Conservation (phyloP, 2,888 invertebrate species). For the Tanypteryx hageni region DNA sequence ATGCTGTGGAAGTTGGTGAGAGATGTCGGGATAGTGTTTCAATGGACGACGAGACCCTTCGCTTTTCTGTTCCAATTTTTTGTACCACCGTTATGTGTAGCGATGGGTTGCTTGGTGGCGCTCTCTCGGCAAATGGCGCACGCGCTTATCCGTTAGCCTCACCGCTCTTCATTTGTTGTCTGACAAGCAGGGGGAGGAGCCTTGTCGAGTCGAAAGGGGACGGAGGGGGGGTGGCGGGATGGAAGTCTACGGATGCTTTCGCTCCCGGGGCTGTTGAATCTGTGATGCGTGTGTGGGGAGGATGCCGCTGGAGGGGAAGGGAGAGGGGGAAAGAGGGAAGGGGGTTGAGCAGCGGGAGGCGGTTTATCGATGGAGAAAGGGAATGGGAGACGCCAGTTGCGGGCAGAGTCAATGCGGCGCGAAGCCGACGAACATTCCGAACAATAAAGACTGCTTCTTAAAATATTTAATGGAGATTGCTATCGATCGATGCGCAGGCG, state of each 20-base stretch:
- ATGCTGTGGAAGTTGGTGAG: no score
- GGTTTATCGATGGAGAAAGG: no score
- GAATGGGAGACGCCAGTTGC: no score
- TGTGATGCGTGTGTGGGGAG: not conserved
- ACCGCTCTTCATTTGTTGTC: conserved; percentile 45
- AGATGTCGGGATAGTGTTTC: no score
- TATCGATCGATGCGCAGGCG: no score
- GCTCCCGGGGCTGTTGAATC: not conserved
- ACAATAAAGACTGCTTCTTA: no score
- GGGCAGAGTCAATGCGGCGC: no score
- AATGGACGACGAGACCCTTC: no score
- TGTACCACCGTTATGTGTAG: no score
- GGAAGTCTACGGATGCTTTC: not conserved
- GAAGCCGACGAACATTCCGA: no score
- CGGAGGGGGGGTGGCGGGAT: not conserved
- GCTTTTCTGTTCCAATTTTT: no score
- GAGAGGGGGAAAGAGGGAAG: not conserved
- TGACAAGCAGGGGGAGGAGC: conserved; percentile 40
- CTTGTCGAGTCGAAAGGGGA: not conserved
- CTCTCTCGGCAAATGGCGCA: not conserved
- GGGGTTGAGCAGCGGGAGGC: not conserved
- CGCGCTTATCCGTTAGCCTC: conserved; percentile 11
- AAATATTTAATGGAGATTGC: no score
- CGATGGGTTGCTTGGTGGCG: not conserved
- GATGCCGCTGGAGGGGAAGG: not conserved